Percentiles rank a stretch among this genome's conserved stretches.
Evolutionary conservation across 2,888 invertebrate species (phyloP).

Genomic region (Xylota sylvarum): DNA sequence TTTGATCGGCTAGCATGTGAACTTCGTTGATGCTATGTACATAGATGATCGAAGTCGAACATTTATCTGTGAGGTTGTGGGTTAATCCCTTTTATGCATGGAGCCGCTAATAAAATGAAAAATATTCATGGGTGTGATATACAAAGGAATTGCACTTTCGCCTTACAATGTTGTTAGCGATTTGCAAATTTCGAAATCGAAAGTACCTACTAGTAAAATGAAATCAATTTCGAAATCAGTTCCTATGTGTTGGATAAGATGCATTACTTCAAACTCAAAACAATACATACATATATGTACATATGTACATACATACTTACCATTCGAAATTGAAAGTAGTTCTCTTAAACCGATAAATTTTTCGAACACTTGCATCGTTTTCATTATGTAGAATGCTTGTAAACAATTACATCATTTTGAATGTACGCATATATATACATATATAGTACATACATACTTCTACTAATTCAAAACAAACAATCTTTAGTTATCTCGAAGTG

Average conservation of each 20-base stretch:
- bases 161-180: neutral
- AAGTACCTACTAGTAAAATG: neutral
- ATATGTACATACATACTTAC: too few relatives aligned
- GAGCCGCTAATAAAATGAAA: neutral
- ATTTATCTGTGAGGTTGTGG: conserved; percentile 9
- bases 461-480: conserved; percentile 5
- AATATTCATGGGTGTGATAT: too few relatives aligned
- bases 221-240: too few relatives aligned
- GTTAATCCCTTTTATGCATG: neutral
- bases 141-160: neutral
- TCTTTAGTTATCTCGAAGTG: neutral
- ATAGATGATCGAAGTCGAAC: neutral
- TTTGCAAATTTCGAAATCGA: neutral
- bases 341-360: too few relatives aligned
- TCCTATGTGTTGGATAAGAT: too few relatives aligned
- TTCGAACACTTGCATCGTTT: too few relatives aligned
- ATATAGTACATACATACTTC: too few relatives aligned
- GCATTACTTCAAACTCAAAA: too few relatives aligned
- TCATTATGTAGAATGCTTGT: too few relatives aligned
- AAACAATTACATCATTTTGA: neutral
- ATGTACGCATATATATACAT: too few relatives aligned
- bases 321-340: neutral
- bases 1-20: conserved; percentile 38
- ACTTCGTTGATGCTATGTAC: neutral
- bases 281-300: too few relatives aligned